phyloP scores from a whole-genome alignment of 2,113 vertebrate species.

The Paralichthys olivaceus region DNA sequence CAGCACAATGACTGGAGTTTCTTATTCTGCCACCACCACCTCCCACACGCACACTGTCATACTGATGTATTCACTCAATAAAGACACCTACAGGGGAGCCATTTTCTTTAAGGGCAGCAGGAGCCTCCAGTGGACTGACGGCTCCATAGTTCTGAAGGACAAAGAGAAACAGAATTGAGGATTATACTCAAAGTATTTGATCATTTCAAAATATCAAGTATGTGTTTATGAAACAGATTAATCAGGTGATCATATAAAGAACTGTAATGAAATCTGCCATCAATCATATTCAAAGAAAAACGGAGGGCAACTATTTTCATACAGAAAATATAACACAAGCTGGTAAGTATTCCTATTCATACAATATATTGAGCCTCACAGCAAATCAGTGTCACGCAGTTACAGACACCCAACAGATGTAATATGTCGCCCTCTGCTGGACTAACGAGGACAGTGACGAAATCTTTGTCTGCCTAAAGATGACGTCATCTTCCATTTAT shows the following conservation, averaged over 20 bases:
- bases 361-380: too few species aligned
- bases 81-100: slow-evolving; percentile 81
- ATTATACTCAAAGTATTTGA: background rate
- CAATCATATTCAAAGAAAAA: too few species aligned
- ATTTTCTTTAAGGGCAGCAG: slow-evolving; percentile 72
- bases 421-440: slow-evolving; percentile 69
- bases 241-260: background rate
- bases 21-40: slow-evolving; percentile 1
- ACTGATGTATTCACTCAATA: slow-evolving; percentile 6
- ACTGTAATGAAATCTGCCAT: too few species aligned
- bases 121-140: slow-evolving; percentile 58
- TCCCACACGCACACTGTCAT: background rate
- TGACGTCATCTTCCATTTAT: slow-evolving; percentile 55
- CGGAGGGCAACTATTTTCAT: too few species aligned
- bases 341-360: too few species aligned
- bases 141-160: slow-evolving; percentile 65
- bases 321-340: too few species aligned
- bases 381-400: too few species aligned
- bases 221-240: background rate
- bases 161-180: slow-evolving; percentile 17
- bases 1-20: background rate
- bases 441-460: slow-evolving; percentile 16
- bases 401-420: background rate
- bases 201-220: background rate
- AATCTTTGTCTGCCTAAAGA: slow-evolving; percentile 37